phyloP scores from a whole-genome alignment of 2,113 vertebrate species.

The Apteryx mantelli region DNA sequence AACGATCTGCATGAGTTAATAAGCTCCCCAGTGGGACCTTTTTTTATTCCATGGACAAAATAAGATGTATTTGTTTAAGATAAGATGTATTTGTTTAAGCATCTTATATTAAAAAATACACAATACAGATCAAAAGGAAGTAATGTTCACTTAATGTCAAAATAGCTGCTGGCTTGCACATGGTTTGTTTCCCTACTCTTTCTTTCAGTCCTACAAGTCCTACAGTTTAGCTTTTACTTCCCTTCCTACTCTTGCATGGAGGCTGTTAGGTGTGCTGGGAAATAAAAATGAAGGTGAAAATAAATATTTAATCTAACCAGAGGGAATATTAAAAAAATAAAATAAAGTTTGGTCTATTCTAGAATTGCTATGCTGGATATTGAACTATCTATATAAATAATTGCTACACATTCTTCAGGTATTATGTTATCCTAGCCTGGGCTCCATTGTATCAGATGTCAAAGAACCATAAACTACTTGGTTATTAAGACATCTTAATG shows the following conservation, averaged over 20 bases:
- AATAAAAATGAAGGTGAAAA: neutral
- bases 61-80: neutral
- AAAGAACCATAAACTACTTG: neutral
- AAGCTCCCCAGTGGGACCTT: neutral
- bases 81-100: neutral
- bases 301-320: neutral
- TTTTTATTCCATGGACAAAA: neutral
- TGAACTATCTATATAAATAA: neutral
- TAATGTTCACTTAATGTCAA: neutral
- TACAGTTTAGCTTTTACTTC: neutral
- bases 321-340: neutral
- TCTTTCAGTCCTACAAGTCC: neutral
- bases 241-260: rapidly evolving
- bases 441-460: neutral
- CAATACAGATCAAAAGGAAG: neutral
- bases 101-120: neutral
- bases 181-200: neutral
- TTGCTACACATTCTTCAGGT: neutral
- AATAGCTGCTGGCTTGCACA: neutral
- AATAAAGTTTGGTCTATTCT: neutral
- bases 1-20: neutral
- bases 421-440: neutral
- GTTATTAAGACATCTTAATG: neutral
- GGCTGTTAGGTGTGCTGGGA: neutral
- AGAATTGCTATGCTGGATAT: neutral